phyloP scores from a whole-genome alignment of 1,140 invertebrate species.

The Latrodectus geometricus region DNA sequence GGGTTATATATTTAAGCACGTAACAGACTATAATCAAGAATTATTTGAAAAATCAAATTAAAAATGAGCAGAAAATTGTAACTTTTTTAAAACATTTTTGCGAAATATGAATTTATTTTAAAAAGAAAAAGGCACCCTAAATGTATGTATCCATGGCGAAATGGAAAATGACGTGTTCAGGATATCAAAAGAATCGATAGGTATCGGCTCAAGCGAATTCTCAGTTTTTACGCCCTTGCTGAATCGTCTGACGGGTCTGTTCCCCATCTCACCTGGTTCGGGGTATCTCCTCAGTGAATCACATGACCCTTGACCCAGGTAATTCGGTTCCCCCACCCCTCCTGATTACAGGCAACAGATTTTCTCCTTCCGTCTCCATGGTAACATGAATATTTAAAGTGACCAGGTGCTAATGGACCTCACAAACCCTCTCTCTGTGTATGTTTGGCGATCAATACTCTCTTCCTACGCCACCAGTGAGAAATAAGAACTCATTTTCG shows the following conservation, averaged over 20 bases:
- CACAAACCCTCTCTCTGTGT: neutral
- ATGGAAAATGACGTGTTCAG: neutral
- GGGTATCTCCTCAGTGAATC: constrained; percentile 19
- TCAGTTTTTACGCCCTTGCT: neutral
- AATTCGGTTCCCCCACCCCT: constrained; percentile 7
- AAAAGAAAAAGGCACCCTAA: no score
- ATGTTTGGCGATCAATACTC: neutral
- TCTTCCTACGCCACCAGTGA: neutral
- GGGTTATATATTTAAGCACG: no score
- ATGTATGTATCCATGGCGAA: neutral
- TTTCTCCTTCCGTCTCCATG: constrained; percentile 41
- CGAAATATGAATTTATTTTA: no score
- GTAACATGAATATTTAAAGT: constrained; percentile 58
- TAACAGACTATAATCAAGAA: no score
- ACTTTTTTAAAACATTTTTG: no score
- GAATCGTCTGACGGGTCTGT: neutral
- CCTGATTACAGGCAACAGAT: constrained; percentile 45
- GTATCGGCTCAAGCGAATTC: neutral
- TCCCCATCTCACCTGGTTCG: neutral
- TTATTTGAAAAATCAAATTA: no score
- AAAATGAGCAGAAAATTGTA: no score
- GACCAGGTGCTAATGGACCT: constrained; percentile 60
- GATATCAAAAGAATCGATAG: neutral
- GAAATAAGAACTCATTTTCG: neutral
- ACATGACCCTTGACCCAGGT: constrained; percentile 25